Evolutionary conservation across 2,113 vertebrate species (phyloP), one percentile per base, ranked within the genome.

Genomic region (Rhipidura dahli): DNA sequence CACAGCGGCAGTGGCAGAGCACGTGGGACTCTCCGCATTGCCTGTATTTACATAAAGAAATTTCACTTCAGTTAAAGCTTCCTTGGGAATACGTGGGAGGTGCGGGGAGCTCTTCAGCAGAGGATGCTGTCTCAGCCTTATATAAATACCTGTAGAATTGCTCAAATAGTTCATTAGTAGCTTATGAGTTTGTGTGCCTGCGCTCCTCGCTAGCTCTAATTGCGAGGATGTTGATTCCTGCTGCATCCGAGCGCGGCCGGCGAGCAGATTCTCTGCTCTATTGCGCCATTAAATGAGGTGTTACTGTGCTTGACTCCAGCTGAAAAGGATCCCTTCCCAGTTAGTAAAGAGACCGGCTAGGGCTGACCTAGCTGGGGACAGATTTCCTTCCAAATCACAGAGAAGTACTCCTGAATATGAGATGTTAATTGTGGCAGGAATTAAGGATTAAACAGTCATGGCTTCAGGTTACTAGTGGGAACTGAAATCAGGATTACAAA

Each of bases 361-460:
- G 81, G 90, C 86, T 97, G 97, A 97, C 96, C 95, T 91, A 89
- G 82, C 97, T 95, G 84, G 95, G 91, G 89, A 96, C 89, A 96
- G 93, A 94, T 96, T 97, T 96, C 84, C 82, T 87, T 92, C 89
- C 83, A 90, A 96, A 97, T 94, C 86, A 73, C 95, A 83, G 40
- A 90, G 93, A 97, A 95, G 76, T 89, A 93, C 92, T 93, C 95
- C 94, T 75, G 92, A 96, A 96, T 96, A 88, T 91, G 92, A 97
- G 93, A 96, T 95, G 96, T 96, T 97, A 97, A 97, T 97, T 97
- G 96, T 96, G 91, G 93, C 89, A 95, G 95, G 97, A 97, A 97
- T 97, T 94, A 96, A 92, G 96, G 95, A 97, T 97, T 97, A 97
- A 96, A 66, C 84, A 96, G 94, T 93, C 94, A 93, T 96, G 97